These are phyloP conservation scores for Ecdyonurus torrentis DNA, from an alignment of 2,888 invertebrate species.

Conservation along the genomic window DNA sequence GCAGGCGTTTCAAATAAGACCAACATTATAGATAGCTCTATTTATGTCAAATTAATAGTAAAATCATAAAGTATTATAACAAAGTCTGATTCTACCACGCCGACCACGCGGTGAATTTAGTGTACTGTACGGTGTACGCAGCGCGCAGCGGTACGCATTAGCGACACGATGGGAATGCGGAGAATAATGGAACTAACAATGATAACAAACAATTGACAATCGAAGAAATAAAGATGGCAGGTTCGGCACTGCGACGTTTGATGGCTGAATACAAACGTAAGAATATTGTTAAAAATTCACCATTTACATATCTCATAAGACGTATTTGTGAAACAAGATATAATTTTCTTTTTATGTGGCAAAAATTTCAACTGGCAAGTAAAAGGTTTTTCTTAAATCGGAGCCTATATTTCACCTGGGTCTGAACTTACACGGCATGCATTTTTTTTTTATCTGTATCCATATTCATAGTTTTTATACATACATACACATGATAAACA, in stretches of 20 bases:
- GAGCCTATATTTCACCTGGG: too few species aligned
- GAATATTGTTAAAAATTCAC: conserved; percentile 16
- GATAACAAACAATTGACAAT: not conserved
- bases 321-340: not conserved
- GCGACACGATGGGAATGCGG: not conserved
- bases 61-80: not conserved
- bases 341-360: too few species aligned
- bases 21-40: conserved; percentile 43
- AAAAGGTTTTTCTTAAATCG: too few species aligned
- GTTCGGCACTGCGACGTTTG: conserved; percentile 62
- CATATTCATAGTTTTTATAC: too few species aligned
- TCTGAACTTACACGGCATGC: too few species aligned
- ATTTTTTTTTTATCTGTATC: too few species aligned
- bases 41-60: not conserved
- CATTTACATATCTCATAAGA: not conserved
- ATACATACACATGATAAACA: too few species aligned
- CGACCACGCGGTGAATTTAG: conserved; percentile 6
- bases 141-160: too few species aligned
- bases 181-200: not conserved
- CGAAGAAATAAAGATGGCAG: conserved; percentile 43
- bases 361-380: too few species aligned
- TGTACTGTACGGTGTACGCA: too few species aligned
- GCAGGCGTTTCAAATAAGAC: conserved; percentile 87
- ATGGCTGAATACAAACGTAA: conserved; percentile 82
- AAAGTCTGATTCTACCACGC: not conserved